Base-by-base conservation (phyloP, 2,797 vertebrate species). In the Malurus leucopterus region DNA sequence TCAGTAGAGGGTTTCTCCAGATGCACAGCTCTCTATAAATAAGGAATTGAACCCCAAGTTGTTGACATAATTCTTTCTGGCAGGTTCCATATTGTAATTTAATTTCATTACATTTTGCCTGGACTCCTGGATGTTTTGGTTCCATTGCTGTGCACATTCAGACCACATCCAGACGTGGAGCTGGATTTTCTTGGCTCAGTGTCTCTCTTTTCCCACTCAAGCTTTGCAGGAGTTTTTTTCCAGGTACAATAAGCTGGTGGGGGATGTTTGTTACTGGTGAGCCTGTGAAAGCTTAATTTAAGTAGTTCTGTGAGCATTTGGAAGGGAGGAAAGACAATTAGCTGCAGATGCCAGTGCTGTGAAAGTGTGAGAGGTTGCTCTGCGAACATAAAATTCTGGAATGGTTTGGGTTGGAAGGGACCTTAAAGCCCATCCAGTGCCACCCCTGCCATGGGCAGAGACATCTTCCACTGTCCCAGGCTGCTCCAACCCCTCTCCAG, bases 401-500 rank as follows among this genome's bases (percentile, higher is more conserved):
- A 15, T 21, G 69, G n/a, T 43, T 61, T 55, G 84, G 59, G 38
- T 11, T 54, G 34, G 34, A 36, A 41, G 32, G 26, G 18, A 29
- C 9, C 44, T 21, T 36, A 29, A 16, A 49, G 3, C 5, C 9
- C 19, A 29, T 65, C 32, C 9, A 4, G 15, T 65, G 10, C 63
- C 24, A 21, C 14, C 1, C 15, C 40, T n/a, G 43, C 50, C 26
- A 8, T 15, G n/a, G 16, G 16, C 19, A 67, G 47, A 47, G 47
- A 30, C 30, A 53, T 5, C 13, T 77, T 0, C 3, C 50, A 50
- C 50, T 2, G 0, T 8, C 43, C 49, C 65, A 44, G 57, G 11
- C 0, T 50, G 43, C n/a, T 43, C 64, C 40, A 4, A 59, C 3
- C 47, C 46, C 32, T 0, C 1, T 53, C 49, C 58, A 50, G 1